These are phyloP conservation scores for Ciconia boyciana DNA, from an alignment of 2,113 vertebrate genomes.

Conservation along the genomic window DNA sequence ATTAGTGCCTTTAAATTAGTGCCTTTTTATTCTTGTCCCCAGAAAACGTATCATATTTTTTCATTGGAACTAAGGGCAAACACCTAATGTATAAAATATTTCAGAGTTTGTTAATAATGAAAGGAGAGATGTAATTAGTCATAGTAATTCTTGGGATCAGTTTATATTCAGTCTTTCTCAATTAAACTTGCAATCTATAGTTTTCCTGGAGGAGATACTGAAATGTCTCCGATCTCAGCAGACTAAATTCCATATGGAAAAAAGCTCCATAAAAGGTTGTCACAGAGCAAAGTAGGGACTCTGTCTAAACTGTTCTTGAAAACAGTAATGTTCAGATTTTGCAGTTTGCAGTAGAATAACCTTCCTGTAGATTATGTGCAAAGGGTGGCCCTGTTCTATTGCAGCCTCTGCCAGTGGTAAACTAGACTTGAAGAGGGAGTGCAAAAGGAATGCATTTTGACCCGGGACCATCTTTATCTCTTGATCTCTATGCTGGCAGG, in stretches of 20 bases:
- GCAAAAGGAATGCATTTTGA: neutral
- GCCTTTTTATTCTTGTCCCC: neutral
- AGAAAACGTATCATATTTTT: neutral
- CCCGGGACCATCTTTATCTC: neutral
- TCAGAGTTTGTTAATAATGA: conserved; percentile 5
- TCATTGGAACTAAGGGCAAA: neutral
- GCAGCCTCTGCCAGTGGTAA: neutral
- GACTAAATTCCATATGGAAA: neutral
- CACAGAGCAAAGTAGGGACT: neutral
- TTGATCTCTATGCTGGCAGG: neutral
- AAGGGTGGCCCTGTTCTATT: neutral
- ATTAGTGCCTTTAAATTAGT: neutral
- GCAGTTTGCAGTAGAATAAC: neutral
- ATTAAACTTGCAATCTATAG: conserved; percentile 19
- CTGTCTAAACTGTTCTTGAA: neutral
- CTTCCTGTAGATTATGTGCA: neutral
- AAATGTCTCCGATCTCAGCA: conserved; percentile 12
- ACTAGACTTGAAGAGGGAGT: neutral
- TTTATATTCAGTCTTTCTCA: conserved; percentile 39
- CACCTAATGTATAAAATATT: neutral
- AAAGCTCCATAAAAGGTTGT: conserved; percentile 1
- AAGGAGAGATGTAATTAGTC: conserved; percentile 18
- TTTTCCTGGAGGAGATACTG: conserved; percentile 27
- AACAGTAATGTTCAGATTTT: neutral
- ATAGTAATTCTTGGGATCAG: conserved; percentile 29